Evolutionary conservation across 2,888 invertebrate species (phyloP).

Genomic region (Phrixothrix hirtus): DNA sequence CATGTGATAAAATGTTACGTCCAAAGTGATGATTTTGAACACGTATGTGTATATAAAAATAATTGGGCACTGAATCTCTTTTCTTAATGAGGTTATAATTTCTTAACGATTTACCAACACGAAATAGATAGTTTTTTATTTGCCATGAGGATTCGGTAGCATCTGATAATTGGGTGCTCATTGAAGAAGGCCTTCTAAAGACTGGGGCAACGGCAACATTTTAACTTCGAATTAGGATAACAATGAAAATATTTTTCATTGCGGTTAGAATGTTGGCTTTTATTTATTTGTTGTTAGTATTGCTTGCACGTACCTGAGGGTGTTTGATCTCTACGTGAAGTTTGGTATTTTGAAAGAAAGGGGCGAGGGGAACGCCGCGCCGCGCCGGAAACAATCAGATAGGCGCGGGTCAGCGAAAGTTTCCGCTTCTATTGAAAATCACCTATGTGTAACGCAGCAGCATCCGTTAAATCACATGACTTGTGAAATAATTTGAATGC

Average conservation of each 20-base stretch:
- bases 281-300: conserved; percentile 27
- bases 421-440: conserved; percentile 56
- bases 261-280: conserved; percentile 28
- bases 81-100: conserved; percentile 29
- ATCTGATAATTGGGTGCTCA: conserved; percentile 17
- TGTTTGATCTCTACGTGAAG: conserved; percentile 20
- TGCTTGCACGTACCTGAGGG: conserved; percentile 16
- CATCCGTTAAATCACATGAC: conserved; percentile 47
- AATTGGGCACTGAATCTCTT: conserved; percentile 26
- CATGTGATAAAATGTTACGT: background rate
- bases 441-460: conserved; percentile 54
- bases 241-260: conserved; percentile 13
- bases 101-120: conserved; percentile 27
- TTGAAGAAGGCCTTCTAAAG: conserved; percentile 6
- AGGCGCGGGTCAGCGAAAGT: conserved; percentile 55
- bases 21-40: background rate
- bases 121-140: conserved; percentile 6
- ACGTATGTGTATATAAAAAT: conserved; percentile 19
- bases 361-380: conserved; percentile 14
- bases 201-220: too few relatives aligned
- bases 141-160: conserved; percentile 17
- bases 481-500: conserved; percentile 11
- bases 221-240: background rate
- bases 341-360: conserved; percentile 9
- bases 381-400: conserved; percentile 54